Evolutionary conservation across 64 coral and sea anemone species (phyloP), one percentile per base, ranked within the genome.

Genomic region (Pocillopora verrucosa): DNA sequence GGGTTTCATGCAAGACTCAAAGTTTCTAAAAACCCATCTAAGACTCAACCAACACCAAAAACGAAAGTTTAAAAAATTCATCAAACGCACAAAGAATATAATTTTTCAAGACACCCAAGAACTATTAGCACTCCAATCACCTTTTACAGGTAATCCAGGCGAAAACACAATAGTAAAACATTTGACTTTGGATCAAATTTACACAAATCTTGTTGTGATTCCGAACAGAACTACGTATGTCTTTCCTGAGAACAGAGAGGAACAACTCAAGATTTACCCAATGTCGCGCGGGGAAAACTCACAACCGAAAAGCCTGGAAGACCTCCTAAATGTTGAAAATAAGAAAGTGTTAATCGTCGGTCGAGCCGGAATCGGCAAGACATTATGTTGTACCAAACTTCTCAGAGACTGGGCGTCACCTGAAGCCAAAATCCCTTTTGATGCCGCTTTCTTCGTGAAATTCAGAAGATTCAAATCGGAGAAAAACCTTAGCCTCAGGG

Each of bases 331-430:
- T 13, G 77, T 57, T 17, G 30, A 62, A 34, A 41, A 88, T 16
- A 92, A 70, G n/a, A 92, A 76, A 11, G 82, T 92, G 74, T 86
- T 82, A 10, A 83, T 0, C n/a, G n/a, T n/a, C n/a, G n/a, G 87
- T 92, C n/a, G 90, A 10, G 78, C 67, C 34, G 87, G 60, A 61
- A 82, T 13, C 30, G 30, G 30, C 30, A 30, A 30, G 30, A 30
- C 30, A 30, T 30, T 30, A 30, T 30, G 30, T 30, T 30, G 30
- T 30, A 30, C 30, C 30, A 30, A 30, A 30, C 30, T 30, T 30
- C 30, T 30, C 30, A 30, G 30, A 30, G 30, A 30, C 30, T 30
- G 30, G 30, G 30, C 30, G 30, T 30, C 30, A 30, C 30, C 30
- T 30, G 30, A 30, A 30, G 30, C 30, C 30, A 30, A 30, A 30